phyloP scores from a whole-genome alignment of 1,140 invertebrate species.

The Streblospio benedicti region DNA sequence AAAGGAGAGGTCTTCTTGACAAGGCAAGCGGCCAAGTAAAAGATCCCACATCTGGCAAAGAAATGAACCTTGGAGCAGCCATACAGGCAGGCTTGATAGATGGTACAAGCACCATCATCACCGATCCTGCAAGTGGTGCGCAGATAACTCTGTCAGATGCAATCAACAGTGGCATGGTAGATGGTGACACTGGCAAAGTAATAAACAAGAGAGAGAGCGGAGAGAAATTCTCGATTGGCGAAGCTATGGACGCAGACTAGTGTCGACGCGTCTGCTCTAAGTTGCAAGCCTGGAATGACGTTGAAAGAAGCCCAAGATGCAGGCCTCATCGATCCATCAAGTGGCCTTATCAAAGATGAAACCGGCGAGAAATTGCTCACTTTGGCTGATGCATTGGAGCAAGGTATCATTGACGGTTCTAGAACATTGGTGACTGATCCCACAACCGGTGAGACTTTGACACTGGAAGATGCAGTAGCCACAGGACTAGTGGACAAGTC shows the following conservation, averaged over 20 bases:
- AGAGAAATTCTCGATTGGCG: not conserved
- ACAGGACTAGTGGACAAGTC: slow-evolving; percentile 61
- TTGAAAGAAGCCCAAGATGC: slow-evolving; percentile 2
- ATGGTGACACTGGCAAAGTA: slow-evolving; percentile 58
- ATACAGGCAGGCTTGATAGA: slow-evolving; percentile 63
- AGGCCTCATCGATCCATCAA: slow-evolving; percentile 32
- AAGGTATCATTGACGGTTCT: too few species aligned
- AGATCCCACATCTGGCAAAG: slow-evolving; percentile 64
- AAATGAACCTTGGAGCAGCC: slow-evolving; percentile 61
- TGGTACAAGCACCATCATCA: slow-evolving; percentile 55
- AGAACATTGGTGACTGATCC: slow-evolving; percentile 32
- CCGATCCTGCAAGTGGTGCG: slow-evolving; percentile 61
- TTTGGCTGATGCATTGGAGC: too few species aligned
- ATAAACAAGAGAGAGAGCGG: not conserved
- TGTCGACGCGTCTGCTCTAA: not conserved
- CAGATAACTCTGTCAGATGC: slow-evolving; percentile 75
- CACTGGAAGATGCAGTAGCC: slow-evolving; percentile 57
- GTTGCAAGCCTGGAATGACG: not conserved
- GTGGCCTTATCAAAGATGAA: too few species aligned
- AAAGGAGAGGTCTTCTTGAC: slow-evolving; percentile 64
- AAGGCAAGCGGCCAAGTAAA: slow-evolving; percentile 62
- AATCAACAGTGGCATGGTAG: slow-evolving; percentile 51
- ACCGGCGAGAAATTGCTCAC: slow-evolving; percentile 23
- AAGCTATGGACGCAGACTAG: not conserved
- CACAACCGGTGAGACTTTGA: slow-evolving; percentile 24